These are phyloP conservation scores for Tympanoctomys barrerae DNA, from an alignment of 2,797 vertebrate genomes.

Conservation along the genomic window DNA sequence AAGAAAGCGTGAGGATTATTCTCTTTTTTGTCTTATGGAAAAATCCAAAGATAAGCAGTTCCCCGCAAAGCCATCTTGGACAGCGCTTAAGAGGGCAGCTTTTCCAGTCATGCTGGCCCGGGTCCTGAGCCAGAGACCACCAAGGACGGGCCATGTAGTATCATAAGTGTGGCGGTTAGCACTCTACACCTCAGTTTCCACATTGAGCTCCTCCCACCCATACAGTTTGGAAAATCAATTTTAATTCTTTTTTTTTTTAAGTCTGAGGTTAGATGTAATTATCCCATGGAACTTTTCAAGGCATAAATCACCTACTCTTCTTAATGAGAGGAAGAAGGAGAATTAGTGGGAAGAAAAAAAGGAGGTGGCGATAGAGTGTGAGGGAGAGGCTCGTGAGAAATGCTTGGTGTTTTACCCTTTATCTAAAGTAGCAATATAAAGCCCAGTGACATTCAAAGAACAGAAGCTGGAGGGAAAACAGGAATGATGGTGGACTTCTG, in stretches of 20 bases:
- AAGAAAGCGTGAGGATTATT: conserved; percentile 24
- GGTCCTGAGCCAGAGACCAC: not conserved
- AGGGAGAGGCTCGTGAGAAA: not conserved
- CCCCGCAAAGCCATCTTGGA: not conserved
- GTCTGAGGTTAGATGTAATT: not conserved
- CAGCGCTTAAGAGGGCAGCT: not conserved
- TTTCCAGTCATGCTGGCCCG: not conserved
- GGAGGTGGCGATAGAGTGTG: not conserved
- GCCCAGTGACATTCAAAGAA: not conserved
- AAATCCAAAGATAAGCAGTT: not conserved
- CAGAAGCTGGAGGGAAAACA: not conserved
- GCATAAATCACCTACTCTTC: not conserved
- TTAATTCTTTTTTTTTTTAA: not conserved
- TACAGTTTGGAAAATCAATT: not conserved
- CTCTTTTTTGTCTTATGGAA: not conserved
- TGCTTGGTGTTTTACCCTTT: not conserved
- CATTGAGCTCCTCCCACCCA: not conserved
- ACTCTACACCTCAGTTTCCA: not conserved
- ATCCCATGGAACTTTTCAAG: not conserved
- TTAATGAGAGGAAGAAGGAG: not conserved
- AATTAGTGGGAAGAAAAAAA: conserved; percentile 66
- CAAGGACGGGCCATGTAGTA: not conserved
- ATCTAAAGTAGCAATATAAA: not conserved
- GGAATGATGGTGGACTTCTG: not conserved
- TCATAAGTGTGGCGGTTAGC: fast-evolving